Evolutionary conservation across 2,797 vertebrate genomes (phyloP).

Genomic region (Xenops minutus): DNA sequence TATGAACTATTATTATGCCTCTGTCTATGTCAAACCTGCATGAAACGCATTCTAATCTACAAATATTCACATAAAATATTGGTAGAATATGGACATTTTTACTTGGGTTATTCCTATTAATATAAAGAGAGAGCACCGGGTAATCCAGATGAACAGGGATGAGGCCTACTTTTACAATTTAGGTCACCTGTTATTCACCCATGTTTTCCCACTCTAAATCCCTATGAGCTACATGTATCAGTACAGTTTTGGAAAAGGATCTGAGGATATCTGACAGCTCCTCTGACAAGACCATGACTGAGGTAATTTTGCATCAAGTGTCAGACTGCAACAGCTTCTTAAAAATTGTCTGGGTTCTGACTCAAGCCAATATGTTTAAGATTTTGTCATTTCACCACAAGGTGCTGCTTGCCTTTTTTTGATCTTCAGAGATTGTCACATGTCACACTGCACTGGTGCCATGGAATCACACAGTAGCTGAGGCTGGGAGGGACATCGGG

Average conservation of each 20-base stretch:
- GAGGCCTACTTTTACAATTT: rapidly evolving
- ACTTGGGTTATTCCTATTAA: neutral
- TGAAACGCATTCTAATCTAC: neutral
- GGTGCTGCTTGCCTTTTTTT: neutral
- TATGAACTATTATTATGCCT: neutral
- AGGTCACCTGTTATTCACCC: neutral
- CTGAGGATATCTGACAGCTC: neutral
- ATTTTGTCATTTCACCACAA: neutral
- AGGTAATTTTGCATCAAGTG: neutral
- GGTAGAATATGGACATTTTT: neutral
- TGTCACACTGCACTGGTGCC: neutral
- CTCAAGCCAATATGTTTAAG: neutral
- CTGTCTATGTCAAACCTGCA: neutral
- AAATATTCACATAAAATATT: neutral
- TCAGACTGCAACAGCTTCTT: neutral
- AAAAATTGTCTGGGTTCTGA: neutral
- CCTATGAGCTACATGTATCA: neutral
- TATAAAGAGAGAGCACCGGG: neutral
- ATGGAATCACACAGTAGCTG: neutral
- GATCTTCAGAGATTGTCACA: neutral
- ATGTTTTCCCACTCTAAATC: neutral
- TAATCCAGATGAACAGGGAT: neutral
- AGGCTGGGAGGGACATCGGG: neutral
- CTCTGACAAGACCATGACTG: neutral
- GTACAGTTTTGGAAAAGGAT: neutral